Base-by-base conservation (phyloP, 2,888 invertebrate species). In the Mythimna vitellina region DNA sequence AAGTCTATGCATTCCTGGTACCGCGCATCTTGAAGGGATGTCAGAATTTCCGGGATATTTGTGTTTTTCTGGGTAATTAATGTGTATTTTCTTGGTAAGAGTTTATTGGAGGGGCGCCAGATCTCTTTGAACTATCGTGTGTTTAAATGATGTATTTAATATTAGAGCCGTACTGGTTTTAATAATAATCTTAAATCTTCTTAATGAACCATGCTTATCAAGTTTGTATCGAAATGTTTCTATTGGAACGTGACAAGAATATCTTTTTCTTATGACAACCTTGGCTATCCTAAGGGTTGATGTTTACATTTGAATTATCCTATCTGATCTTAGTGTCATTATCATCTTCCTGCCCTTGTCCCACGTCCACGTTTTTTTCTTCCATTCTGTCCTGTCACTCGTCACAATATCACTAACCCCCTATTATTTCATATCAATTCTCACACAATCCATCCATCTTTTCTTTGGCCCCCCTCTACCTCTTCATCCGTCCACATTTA, bases 1-100 rank as follows among this genome's bases (percentile, higher is more conserved):
- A 64, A n/a, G 12, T 6, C 32, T 65, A 57, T 76, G 70, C 38
- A 42, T 58, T 65, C 81, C 76, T 81, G 32, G 76, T 81, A 76
- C 35, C 14, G 0, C n/a, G 6, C 3, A 6, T 22, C 22, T 20
- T 29, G 9, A 72, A 78, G 53, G 63, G 53, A 60, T 42, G 49
- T 10, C 5, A 64, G 49, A 63, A 49, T 76, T 80, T 76, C 66
- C 32, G 25, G 57, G 32, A 53, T 54, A 62, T 65, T 56, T 65
- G 62, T 62, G 74, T n/a, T 32, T 17, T 76, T 58, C 75, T 49
- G 0, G 17, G 61, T 65, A 73, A 76, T 80, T 76, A 73, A 76
- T 80, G 62, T 57, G 25, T 29, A 62, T 53, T 76, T 73, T 73
- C 62, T 63, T 35, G 3, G 57, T 51, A 22, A 46, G 20, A 22